Base-by-base conservation (phyloP, 1,140 invertebrate genomes). In the Saccostrea cuccullata region DNA sequence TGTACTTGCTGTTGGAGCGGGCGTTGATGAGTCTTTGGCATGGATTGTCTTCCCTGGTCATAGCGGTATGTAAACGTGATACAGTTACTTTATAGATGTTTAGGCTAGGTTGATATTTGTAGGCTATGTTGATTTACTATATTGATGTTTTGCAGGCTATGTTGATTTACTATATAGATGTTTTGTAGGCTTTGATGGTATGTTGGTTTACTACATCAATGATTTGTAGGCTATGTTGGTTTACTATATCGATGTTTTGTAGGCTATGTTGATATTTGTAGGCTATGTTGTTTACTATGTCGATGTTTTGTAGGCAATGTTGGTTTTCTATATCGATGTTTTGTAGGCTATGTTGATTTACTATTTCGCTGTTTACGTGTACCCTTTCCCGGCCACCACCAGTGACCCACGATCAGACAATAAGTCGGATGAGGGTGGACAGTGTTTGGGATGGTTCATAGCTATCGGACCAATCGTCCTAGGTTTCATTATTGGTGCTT, bases 1-100 rank as follows among this genome's bases (percentile, higher is more conserved):
- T 91, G 56, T 91, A 92, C 36, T 86, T 92, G 26, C 93, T 93
- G 1, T 91, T 94, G 40, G 93, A 94, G 83, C 90, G 93, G 17
- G 90, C 91, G 23, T 92, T 90, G 84, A 94, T 94, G 93, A 93
- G 92, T 73, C 60, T 93, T 40, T 94, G 93, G 93, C 93, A 93
- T 82, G 92, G 92, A n/a, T 82, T 92, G n/a, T 91, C 92, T 12
- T 91, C 93, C 17, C 60, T 94, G 0, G 91, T 92, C 36, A 83
- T 92, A 12, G 90, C 93, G 17, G 93, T 94, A 91, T 91, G 93
- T 91, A 77, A 3, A 64, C 2, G 1, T 36, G 30, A n/a, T n/a
- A n/a, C n/a, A n/a, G n/a, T n/a, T 4, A 60, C 58, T 13, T 12
- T 60, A 17, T 60, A 13, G 58, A 13, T 77, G 23, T 20, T 40